Conservation (phyloP, 2,113 vertebrate genomes). For the Mesoclemmys tuberculata region DNA sequence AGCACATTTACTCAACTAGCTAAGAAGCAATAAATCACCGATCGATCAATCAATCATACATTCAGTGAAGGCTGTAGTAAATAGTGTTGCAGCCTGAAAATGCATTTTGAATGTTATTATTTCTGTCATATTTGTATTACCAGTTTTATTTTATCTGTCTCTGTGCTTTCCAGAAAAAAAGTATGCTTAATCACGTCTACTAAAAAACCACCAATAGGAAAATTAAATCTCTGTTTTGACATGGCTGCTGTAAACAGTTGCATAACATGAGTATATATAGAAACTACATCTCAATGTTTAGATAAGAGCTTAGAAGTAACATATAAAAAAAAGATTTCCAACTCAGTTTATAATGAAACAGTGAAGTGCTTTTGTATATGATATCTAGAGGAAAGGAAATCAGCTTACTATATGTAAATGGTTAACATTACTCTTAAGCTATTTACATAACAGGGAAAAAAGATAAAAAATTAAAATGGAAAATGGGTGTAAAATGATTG, state of each 20-base stretch:
- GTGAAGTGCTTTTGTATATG: slow-evolving; percentile 28
- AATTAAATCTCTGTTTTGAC: slow-evolving; percentile 55
- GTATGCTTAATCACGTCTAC: slow-evolving; percentile 44
- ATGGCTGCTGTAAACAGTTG: slow-evolving; percentile 35
- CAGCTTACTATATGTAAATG: background rate
- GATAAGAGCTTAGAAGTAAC: slow-evolving; percentile 60
- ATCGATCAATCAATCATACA: background rate
- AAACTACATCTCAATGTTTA: slow-evolving; percentile 62
- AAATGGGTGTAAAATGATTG: background rate
- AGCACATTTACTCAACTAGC: background rate
- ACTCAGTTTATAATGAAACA: slow-evolving; percentile 32
- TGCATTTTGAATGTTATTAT: background rate
- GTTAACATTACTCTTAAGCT: background rate
- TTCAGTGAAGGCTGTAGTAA: background rate
- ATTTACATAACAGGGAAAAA: slow-evolving; percentile 44
- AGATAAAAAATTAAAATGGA: background rate
- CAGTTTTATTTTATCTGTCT: background rate
- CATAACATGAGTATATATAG: slow-evolving; percentile 48
- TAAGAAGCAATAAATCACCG: background rate
- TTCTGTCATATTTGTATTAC: background rate
- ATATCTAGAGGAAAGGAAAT: background rate
- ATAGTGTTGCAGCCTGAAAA: background rate
- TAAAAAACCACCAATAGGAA: background rate
- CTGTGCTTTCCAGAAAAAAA: background rate
- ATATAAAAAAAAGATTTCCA: slow-evolving; percentile 15